Conservation (phyloP, 2,888 invertebrate genomes). For the Apoda limacodes region DNA sequence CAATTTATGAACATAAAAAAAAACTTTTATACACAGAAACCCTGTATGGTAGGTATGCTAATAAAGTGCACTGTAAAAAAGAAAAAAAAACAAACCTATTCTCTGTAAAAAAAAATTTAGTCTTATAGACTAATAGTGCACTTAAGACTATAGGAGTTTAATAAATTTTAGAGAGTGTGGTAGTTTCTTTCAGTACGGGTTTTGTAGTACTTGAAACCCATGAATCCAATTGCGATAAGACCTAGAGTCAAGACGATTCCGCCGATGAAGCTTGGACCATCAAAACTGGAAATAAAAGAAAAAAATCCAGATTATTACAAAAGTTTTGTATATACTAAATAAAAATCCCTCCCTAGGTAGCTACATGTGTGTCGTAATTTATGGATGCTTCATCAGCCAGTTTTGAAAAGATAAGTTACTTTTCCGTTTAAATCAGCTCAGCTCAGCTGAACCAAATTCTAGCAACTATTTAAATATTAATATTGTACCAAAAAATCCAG, state of each 20-base stretch:
- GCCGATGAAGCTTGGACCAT: constrained; percentile 83
- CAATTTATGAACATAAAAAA: constrained; percentile 15
- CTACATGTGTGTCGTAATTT: not conserved
- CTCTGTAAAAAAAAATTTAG: constrained; percentile 15
- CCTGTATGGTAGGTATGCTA: constrained; percentile 19
- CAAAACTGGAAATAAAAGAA: constrained; percentile 66
- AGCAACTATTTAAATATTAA: too few species aligned
- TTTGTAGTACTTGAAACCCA: constrained; percentile 90
- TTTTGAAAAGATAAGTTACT: too few species aligned
- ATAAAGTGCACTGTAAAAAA: constrained; percentile 20
- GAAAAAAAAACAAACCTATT: constrained; percentile 16
- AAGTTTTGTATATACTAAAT: not conserved
- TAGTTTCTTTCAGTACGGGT: constrained; percentile 88
- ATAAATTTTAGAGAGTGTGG: constrained; percentile 80
- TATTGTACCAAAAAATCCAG: too few species aligned
- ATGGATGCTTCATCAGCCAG: not conserved
- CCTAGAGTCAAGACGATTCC: constrained; percentile 87
- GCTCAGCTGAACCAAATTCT: too few species aligned
- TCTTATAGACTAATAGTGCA: constrained; percentile 46
- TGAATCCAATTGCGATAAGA: constrained; percentile 81
- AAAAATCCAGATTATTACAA: not conserved
- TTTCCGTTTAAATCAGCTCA: too few species aligned
- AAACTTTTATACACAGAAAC: constrained; percentile 18
- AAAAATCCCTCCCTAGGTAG: not conserved
- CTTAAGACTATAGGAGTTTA: constrained; percentile 27